Percentiles rank a stretch among this genome's conserved stretches.
Evolutionary conservation across 2,797 vertebrate genomes (phyloP).

Genomic region (Rhinogobio ventralis): DNA sequence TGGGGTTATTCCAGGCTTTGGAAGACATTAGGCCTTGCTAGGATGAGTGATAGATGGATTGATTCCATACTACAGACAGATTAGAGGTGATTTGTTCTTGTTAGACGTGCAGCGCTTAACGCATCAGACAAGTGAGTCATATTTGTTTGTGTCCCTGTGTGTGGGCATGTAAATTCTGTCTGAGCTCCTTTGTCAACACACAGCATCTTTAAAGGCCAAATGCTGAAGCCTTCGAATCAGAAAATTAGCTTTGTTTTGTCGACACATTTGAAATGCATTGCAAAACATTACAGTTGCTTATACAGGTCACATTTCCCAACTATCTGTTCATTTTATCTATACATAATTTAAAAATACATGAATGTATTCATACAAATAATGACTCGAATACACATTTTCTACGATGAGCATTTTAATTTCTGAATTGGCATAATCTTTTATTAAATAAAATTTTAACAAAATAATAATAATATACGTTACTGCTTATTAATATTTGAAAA

Average conservation of each 20-base stretch:
- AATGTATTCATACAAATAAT: not conserved
- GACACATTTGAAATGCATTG: constrained; percentile 1
- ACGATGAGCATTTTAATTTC: not conserved
- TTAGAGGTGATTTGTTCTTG: constrained; percentile 58
- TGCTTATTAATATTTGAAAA: not conserved
- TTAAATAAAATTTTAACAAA: not conserved
- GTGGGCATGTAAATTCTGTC: constrained; percentile 51
- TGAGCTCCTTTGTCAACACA: constrained; percentile 46
- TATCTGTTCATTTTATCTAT: not conserved
- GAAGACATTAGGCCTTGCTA: not conserved
- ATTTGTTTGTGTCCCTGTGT: constrained; percentile 12
- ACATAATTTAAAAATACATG: not conserved
- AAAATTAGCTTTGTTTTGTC: constrained; percentile 15
- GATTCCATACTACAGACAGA: constrained; percentile 32
- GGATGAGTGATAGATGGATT: constrained; percentile 8
- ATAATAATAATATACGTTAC: not conserved
- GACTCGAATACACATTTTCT: not conserved
- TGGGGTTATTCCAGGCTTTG: constrained; percentile 5
- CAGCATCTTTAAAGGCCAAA: constrained; percentile 19
- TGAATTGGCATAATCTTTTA: not conserved
- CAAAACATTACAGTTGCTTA: not conserved
- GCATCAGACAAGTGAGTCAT: constrained; percentile 41
- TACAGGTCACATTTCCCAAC: not conserved
- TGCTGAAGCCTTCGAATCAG: constrained; percentile 38
- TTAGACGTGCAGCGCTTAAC: constrained; percentile 20